Percentiles rank a stretch among this genome's conserved stretches.
Conservation (phyloP, 2,113 vertebrate species). For the Chascanopsetta lugubris region DNA sequence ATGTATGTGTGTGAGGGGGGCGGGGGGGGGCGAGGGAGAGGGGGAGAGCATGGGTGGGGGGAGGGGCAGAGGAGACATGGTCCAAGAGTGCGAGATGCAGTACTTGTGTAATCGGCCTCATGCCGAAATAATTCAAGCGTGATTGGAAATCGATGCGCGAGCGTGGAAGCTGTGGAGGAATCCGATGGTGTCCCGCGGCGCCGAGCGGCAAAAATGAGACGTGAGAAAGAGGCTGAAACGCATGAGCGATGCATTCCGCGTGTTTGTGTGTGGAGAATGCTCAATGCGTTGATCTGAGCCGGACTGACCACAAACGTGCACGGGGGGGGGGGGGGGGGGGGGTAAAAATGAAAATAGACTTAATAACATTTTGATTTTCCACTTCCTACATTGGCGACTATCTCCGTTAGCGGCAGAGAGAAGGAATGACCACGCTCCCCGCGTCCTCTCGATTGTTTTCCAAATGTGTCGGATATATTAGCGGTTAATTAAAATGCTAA, state of each 20-base stretch:
- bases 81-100: conserved; percentile 45
- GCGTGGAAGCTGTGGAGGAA: conserved; percentile 50
- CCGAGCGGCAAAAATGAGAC: conserved; percentile 51
- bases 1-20: neutral
- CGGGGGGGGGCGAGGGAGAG: neutral
- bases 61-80: conserved; percentile 31
- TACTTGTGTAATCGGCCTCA: conserved; percentile 57
- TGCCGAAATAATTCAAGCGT: conserved; percentile 66
- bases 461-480: conserved; percentile 41
- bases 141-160: conserved; percentile 68
- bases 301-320: conserved; percentile 24
- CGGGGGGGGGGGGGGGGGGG: neutral
- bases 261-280: conserved; percentile 25
- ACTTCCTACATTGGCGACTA: conserved; percentile 3
- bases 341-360: conserved; percentile 3
- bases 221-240: conserved; percentile 35
- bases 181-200: conserved; percentile 46
- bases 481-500: conserved; percentile 59
- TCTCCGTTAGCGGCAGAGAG: too few species aligned
- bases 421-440: neutral
- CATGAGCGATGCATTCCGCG: conserved; percentile 35
- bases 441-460: conserved; percentile 32
- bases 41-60: neutral
- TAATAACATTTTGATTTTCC: conserved; percentile 38
- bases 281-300: conserved; percentile 39